phyloP scores from a whole-genome alignment of 2,888 invertebrate genomes.

The Athetis lepigone region DNA sequence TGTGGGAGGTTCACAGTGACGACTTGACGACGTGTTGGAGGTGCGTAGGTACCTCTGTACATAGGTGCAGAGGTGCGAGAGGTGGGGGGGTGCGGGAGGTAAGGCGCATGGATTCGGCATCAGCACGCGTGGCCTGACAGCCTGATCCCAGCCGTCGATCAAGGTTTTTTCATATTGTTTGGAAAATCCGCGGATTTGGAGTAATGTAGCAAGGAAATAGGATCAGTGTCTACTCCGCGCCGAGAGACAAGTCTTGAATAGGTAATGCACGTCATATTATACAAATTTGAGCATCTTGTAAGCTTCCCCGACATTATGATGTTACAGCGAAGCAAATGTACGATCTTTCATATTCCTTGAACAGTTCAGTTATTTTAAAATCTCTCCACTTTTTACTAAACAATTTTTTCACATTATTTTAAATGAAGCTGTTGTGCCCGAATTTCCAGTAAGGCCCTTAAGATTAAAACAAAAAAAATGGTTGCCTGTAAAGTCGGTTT shows the following conservation, averaged over 20 bases:
- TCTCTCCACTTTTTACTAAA: neutral
- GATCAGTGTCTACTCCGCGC: constrained; percentile 7
- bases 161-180: constrained; percentile 30
- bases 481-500: too few species aligned
- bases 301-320: neutral
- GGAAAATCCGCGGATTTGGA: constrained; percentile 38
- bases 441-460: neutral
- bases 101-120: constrained; percentile 26
- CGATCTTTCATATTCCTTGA: too few species aligned
- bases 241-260: constrained; percentile 14
- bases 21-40: too few species aligned
- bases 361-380: too few species aligned
- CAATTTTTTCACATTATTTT: neutral
- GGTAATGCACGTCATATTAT: constrained; percentile 14
- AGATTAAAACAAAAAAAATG: constrained; percentile 4
- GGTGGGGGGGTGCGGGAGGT: constrained; percentile 9
- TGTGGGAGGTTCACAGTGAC: too few species aligned
- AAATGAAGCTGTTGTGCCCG: neutral
- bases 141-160: constrained; percentile 21
- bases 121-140: constrained; percentile 33
- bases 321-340: neutral
- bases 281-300: constrained; percentile 9
- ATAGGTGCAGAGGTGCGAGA: too few species aligned
- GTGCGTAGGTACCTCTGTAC: too few species aligned
- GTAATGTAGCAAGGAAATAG: constrained; percentile 31